Percentiles rank a stretch among this genome's conserved stretches.
phyloP scores from a whole-genome alignment of 1,140 invertebrate genomes.

The Nylanderia fulva region DNA sequence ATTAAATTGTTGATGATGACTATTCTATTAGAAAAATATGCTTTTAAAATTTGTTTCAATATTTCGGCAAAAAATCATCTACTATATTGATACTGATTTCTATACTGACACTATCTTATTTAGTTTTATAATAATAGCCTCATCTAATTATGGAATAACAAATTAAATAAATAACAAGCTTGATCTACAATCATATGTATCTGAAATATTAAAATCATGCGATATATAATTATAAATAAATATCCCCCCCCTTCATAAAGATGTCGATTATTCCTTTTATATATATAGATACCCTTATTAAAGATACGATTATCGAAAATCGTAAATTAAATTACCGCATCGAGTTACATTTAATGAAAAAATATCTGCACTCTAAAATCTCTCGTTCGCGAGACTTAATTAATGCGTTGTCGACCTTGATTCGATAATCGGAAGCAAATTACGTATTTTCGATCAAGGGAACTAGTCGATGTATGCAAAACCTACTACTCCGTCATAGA shows the following conservation, averaged over 20 bases:
- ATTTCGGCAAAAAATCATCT: neutral
- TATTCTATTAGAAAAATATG: too few species aligned
- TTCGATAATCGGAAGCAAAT: slow-evolving; percentile 52
- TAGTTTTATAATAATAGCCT: neutral
- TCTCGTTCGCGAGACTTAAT: slow-evolving; percentile 45
- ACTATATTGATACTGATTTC: too few species aligned
- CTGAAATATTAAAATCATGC: too few species aligned
- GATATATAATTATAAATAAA: too few species aligned
- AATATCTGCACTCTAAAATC: slow-evolving; percentile 15
- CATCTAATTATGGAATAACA: neutral
- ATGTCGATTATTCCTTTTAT: too few species aligned
- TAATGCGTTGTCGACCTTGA: slow-evolving; percentile 45
- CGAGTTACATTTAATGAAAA: slow-evolving; percentile 14
- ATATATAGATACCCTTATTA: too few species aligned
- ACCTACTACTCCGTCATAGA: neutral
- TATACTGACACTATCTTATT: neutral
- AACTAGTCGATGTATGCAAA: slow-evolving; percentile 3
- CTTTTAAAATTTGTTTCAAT: too few species aligned
- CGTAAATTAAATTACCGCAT: neutral
- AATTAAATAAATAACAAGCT: neutral
- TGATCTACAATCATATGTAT: neutral
- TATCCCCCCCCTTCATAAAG: too few species aligned
- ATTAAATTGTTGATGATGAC: too few species aligned
- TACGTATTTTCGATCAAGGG: slow-evolving; percentile 59
- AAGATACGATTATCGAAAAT: neutral